phyloP scores from a whole-genome alignment of 2,113 vertebrate species.

The Gymnobelideus leadbeateri region DNA sequence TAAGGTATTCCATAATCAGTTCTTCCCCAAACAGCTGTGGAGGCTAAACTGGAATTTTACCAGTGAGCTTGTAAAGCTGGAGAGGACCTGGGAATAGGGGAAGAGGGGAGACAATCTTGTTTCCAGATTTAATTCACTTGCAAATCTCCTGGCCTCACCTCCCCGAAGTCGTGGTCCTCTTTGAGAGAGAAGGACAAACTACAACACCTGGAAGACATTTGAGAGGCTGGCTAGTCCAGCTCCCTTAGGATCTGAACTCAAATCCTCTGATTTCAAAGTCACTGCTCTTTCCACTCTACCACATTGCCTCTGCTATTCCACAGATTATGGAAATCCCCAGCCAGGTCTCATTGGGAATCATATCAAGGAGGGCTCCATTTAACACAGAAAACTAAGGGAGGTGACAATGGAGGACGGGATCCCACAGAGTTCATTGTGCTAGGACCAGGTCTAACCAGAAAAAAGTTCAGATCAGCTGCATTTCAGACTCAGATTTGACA shows the following conservation, averaged over 20 bases:
- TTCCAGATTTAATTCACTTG: background rate
- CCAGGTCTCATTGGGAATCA: background rate
- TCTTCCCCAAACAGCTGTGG: slow-evolving; percentile 61
- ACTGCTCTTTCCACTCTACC: background rate
- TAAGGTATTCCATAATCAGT: slow-evolving; percentile 20
- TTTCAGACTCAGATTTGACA: background rate
- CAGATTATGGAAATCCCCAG: background rate
- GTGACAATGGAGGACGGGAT: background rate
- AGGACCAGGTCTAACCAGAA: background rate
- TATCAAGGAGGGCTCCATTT: background rate
- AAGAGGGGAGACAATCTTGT: background rate
- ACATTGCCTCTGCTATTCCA: background rate
- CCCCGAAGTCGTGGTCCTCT: no score
- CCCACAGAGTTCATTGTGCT: background rate
- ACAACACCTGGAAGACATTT: background rate
- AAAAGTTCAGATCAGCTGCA: background rate
- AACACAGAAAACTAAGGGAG: background rate
- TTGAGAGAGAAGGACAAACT: no score
- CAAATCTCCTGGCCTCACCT: no score
- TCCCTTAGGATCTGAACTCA: background rate
- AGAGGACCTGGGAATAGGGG: background rate
- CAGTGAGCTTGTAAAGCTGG: background rate
- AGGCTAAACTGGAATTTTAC: slow-evolving; percentile 7
- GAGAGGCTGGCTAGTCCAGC: accelerated
- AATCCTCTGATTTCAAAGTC: background rate